Conservation (phyloP, 1,140 invertebrate genomes). For the Tyrophagus putrescentiae region DNA sequence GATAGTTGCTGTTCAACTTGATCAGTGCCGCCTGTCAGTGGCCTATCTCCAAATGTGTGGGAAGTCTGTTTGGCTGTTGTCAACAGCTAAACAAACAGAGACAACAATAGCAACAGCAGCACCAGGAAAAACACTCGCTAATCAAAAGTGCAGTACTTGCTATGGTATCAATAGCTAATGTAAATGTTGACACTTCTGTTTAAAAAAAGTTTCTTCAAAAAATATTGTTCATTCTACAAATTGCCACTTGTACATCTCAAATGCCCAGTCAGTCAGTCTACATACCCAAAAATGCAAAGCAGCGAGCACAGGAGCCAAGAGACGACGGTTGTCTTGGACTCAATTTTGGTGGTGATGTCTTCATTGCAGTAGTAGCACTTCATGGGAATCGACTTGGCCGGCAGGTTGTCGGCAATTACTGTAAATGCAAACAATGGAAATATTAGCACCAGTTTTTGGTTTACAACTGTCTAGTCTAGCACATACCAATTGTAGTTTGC, state of each 20-base stretch:
- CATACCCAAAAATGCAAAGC: constrained; percentile 14
- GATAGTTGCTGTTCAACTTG: no score
- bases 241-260: no score
- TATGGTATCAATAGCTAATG: no score
- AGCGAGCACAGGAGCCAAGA: constrained; percentile 12
- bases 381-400: constrained; percentile 4
- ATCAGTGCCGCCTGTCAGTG: no score
- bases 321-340: not conserved
- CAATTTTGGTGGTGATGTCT: constrained; percentile 1
- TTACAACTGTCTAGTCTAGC: not conserved
- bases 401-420: constrained; percentile 9
- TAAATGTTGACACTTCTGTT: no score
- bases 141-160: no score
- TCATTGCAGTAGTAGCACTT: constrained; percentile 18
- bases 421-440: not conserved
- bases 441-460: not conserved
- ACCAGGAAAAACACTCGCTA: no score
- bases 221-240: not conserved
- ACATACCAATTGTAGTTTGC: not conserved
- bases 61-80: no score
- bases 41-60: no score
- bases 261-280: not conserved
- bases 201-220: not conserved
- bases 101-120: no score
- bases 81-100: no score